Percentiles rank a stretch among this genome's conserved stretches.
Conservation (phyloP, 1,140 invertebrate genomes). For the Vollenhovia emeryi region DNA sequence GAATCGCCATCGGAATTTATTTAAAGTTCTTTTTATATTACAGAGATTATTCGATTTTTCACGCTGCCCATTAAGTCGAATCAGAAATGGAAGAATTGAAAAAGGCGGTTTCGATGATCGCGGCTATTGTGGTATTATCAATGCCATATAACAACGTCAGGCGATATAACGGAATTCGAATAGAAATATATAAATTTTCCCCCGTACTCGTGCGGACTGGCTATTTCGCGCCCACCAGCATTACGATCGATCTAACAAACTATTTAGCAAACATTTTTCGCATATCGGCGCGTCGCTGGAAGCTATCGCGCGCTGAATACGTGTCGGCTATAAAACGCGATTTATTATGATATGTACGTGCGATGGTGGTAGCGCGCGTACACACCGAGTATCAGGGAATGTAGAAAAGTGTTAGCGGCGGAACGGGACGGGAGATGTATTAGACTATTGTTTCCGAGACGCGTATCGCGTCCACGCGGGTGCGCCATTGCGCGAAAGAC, state of each 20-base stretch:
- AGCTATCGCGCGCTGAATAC: slow-evolving; percentile 37
- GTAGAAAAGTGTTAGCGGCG: slow-evolving; percentile 56
- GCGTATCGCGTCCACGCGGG: slow-evolving; percentile 31
- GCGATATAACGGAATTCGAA: background rate
- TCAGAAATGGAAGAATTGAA: background rate
- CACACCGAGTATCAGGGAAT: slow-evolving; percentile 59
- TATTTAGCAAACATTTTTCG: slow-evolving; percentile 65
- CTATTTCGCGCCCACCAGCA: slow-evolving; percentile 2
- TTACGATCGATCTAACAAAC: slow-evolving; percentile 50
- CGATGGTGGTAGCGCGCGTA: slow-evolving; percentile 43
- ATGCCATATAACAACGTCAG: background rate
- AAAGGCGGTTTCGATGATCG: background rate
- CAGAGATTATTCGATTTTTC: background rate
- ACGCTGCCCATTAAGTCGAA: background rate
- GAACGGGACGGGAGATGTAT: slow-evolving; percentile 64
- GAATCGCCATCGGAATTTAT: background rate
- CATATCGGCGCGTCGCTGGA: slow-evolving; percentile 26
- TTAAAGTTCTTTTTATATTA: background rate
- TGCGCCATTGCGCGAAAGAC: slow-evolving; percentile 25
- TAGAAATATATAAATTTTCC: slow-evolving; percentile 21
- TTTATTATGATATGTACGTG: slow-evolving; percentile 48
- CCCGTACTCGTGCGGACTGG: background rate
- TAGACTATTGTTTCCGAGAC: slow-evolving; percentile 65
- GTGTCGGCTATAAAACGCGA: slow-evolving; percentile 50
- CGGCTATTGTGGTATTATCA: slow-evolving; percentile 7